Base-by-base conservation (phyloP, 1,140 invertebrate species). In the Scaptomyza montana region DNA sequence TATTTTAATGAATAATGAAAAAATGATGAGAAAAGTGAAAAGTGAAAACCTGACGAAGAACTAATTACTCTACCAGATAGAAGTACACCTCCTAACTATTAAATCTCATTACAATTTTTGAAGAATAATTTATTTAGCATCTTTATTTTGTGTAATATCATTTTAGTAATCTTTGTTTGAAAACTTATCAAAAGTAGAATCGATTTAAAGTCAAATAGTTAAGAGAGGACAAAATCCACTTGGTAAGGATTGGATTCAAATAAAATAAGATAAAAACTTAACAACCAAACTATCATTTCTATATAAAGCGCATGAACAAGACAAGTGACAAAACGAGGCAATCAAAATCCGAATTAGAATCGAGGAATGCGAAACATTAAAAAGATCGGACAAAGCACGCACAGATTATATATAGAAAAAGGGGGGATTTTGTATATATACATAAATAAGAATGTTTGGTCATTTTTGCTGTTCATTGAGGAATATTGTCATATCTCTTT, bases 401-500 rank as follows among this genome's bases (percentile, higher is more conserved):
- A 39, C 54, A 56, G 39, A 54, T 8, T 12, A 6, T 36, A 54
- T 54, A 54, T 30, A 12, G 1, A 25, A 7, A 30, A 41, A 6
- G 59, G 65, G 16, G 25, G 66, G 21, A 25, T 49, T 12, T 13
- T 9, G 7, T 36, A 9, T 25, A 4, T 43, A n/a, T 43, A 43
- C 3, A 25, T 1, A 21, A 1, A 1, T 21, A 25, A 25, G 21
- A 25, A 25, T 13, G 36, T 3, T 51, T 51, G 8, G 43, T 43
- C 25, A 57, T 54, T 43, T 67, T 73, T 68, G 46, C 64, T 45
- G 73, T 89, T 87, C 84, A 87, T 87, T 87, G 84, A 87, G 69
- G 84, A 87, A 89, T 69, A 71, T 68, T 68, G 8, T 43, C 46
- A 49, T 43, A 43, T 47, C 39, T 25, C 16, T 57, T 43, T 50